Percentiles rank a stretch among this genome's conserved stretches.
Evolutionary conservation across 2,113 vertebrate species (phyloP).

Genomic region (Burhinus oedicnemus): DNA sequence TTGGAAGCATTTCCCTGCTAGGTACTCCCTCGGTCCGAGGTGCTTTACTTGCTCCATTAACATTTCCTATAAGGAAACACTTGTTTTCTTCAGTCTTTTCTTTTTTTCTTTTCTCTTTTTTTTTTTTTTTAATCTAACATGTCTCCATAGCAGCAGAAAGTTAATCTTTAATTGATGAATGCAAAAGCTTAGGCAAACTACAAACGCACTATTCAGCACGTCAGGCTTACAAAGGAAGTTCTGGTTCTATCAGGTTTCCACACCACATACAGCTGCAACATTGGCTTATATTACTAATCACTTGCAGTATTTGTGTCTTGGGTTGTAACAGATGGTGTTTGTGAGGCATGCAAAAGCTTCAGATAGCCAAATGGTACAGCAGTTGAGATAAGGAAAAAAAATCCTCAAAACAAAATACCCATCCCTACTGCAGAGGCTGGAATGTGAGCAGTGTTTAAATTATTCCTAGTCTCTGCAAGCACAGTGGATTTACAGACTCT

Average conservation of each 20-base stretch:
- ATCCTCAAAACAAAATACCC: constrained; percentile 61
- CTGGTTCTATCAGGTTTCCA: constrained; percentile 57
- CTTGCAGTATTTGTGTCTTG: constrained; percentile 58
- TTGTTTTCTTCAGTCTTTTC: background rate
- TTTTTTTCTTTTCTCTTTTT: background rate
- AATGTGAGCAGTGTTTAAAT: constrained; percentile 65
- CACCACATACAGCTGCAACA: constrained; percentile 57
- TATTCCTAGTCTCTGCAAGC: constrained; percentile 6
- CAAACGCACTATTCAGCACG: constrained; percentile 34
- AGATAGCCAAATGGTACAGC: constrained; percentile 69
- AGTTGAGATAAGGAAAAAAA: constrained; percentile 63
- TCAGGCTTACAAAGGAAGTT: constrained; percentile 63
- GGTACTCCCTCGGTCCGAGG: background rate
- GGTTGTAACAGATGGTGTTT: constrained; percentile 75
- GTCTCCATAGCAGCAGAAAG: constrained; percentile 30
- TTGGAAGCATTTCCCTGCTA: background rate
- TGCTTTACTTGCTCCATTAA: background rate
- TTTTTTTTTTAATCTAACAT: background rate
- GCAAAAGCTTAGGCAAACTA: constrained; percentile 58
- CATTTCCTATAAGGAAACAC: background rate
- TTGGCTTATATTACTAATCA: constrained; percentile 68
- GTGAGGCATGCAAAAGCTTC: constrained; percentile 62
- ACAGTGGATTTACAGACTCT: constrained; percentile 7
- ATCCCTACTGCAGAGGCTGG: constrained; percentile 38
- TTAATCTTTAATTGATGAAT: constrained; percentile 47